phyloP scores from a whole-genome alignment of 2,797 vertebrate species.

The Crenuchus spilurus region DNA sequence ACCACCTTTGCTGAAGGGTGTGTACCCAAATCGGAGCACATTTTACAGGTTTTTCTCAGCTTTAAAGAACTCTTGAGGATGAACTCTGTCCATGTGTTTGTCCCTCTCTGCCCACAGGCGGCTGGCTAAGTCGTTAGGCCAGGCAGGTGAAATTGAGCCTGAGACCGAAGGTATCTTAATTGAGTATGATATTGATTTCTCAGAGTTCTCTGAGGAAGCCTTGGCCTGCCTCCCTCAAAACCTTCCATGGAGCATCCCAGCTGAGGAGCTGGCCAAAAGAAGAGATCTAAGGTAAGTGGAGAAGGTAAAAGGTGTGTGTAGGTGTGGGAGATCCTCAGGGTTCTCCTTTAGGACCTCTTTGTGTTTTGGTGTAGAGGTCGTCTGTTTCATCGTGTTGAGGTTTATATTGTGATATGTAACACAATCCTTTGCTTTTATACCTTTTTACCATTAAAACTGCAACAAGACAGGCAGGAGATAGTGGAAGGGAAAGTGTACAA shows the following conservation, averaged over 20 bases:
- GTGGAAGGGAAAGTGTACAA: no score
- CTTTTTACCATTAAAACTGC: no score
- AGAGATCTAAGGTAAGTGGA: constrained; percentile 87
- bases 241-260: constrained; percentile 89
- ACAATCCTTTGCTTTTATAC: no score
- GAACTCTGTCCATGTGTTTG: background rate
- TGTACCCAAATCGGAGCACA: constrained; percentile 46
- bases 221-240: constrained; percentile 87
- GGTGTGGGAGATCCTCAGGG: background rate
- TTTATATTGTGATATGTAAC: no score
- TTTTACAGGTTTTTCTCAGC: no score
- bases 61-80: background rate
- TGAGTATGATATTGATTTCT: constrained; percentile 92
- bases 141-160: constrained; percentile 95
- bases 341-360: background rate
- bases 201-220: constrained; percentile 88
- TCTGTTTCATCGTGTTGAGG: no score
- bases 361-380: no score
- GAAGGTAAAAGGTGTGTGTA: no score
- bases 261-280: constrained; percentile 81
- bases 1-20: constrained; percentile 94
- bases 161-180: constrained; percentile 95
- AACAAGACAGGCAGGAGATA: no score
- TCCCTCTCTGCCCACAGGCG: constrained; percentile 69
- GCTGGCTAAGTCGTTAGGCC: constrained; percentile 90